Conservation (phyloP, 2,113 vertebrate species). For the Silurus meridionalis region DNA sequence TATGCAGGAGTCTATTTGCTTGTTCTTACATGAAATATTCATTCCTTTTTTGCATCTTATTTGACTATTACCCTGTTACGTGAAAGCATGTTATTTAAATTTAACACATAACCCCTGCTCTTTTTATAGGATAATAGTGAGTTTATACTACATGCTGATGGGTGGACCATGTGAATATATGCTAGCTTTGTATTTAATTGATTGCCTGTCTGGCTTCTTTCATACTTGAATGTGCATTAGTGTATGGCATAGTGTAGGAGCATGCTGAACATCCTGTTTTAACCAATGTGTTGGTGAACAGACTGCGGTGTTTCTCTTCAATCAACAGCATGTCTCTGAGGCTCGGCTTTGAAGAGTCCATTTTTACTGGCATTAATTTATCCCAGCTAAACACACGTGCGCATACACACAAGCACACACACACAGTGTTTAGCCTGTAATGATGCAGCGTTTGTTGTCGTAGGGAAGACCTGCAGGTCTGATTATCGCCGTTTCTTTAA, state of each 20-base stretch:
- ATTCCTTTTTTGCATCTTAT: background rate
- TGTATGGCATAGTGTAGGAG: background rate
- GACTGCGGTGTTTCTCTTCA: constrained; percentile 43
- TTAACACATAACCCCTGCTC: background rate
- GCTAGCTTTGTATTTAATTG: constrained; percentile 20
- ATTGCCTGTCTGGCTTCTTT: constrained; percentile 44
- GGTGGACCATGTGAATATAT: constrained; percentile 36
- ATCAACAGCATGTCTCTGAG: constrained; percentile 51
- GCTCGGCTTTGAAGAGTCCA: constrained; percentile 51
- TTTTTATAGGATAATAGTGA: background rate
- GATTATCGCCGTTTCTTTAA: constrained; percentile 22
- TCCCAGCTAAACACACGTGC: constrained; percentile 16
- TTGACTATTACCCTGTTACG: background rate
- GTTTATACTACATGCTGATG: background rate
- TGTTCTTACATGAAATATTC: background rate
- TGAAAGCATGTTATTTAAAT: background rate
- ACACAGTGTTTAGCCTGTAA: background rate
- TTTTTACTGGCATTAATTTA: constrained; percentile 35
- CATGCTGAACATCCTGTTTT: constrained; percentile 28
- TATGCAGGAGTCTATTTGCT: background rate
- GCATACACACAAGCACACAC: constrained; percentile 7
- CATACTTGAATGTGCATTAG: constrained; percentile 45
- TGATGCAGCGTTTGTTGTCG: constrained; percentile 8
- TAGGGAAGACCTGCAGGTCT: constrained; percentile 12
- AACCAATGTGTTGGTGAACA: constrained; percentile 29